Base-by-base conservation (phyloP, 2,113 vertebrate species). In the Uropsilus gracilis region DNA sequence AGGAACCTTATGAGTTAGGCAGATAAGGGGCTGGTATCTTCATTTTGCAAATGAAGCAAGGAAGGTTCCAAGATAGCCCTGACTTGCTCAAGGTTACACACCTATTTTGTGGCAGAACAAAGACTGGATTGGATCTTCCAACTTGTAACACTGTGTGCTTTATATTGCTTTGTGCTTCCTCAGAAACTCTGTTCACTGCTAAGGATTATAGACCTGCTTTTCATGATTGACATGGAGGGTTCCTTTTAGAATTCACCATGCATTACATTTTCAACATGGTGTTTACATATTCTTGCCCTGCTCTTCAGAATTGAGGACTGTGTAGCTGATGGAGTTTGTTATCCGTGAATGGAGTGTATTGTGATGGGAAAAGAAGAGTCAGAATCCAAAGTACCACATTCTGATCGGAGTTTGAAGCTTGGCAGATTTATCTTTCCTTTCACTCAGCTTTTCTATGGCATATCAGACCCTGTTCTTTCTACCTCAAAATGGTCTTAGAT, bases 21-120 rank as follows among this genome's bases (percentile, higher is more conserved):
- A 85, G 87, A 95, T 93, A 95, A 97, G 73, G 72, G 46, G 69
- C 76, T 37, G 37, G 76, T 82, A 78, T 85, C 69, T 94, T 76
- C 80, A 24, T 59, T 96, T 89, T 88, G 84, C 81, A 88, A 91
- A 93, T 77, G 59, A 95, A 85, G 55, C 53, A 50, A 37, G 30
- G 46, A 78, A 76, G 20, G 2, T 42, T 94, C 12, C 2, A 18
- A 89, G 66, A 91, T 30, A 90, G 63, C 42, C 22, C 34, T 87
- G 55, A 82, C 46, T 71, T 77, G 84, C 66, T 94, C 66, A 93
- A 96, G 92, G 95, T 96, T 92, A 95, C 37, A 20, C 3, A 4
- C 75, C 81, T 81, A 6, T 86, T 91, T 80, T 94, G 42, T 64
- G 48, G 16, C 32, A 85, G 84, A 91, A 95, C 55, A 94, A 91